Percentiles rank a stretch among this genome's conserved stretches.
Conservation (phyloP, 2,113 vertebrate species). For the Pituophis catenifer region DNA sequence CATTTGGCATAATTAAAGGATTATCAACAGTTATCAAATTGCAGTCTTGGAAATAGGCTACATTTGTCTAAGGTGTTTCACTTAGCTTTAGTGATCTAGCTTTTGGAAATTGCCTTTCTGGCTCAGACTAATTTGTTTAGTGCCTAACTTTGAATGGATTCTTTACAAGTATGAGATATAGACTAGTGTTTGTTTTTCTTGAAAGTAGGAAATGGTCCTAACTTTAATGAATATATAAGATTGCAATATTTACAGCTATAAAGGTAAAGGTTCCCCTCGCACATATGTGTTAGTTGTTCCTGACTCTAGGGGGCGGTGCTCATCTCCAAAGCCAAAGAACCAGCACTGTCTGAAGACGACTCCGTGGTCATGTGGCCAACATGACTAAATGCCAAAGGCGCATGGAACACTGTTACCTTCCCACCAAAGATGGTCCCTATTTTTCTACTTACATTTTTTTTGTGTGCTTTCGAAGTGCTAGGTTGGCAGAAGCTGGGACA, state of each 20-base stretch:
- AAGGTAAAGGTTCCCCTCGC: too few species aligned
- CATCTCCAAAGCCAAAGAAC: too few species aligned
- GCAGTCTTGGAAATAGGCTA: constrained; percentile 49
- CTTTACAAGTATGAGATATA: constrained; percentile 62
- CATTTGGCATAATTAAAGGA: constrained; percentile 59
- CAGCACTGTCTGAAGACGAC: too few species aligned
- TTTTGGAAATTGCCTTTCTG: constrained; percentile 63
- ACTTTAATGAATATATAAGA: constrained; percentile 69
- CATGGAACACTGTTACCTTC: too few species aligned
- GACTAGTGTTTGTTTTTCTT: constrained; percentile 62
- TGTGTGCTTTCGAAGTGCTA: too few species aligned
- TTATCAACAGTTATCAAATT: constrained; percentile 64
- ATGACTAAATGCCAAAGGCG: too few species aligned
- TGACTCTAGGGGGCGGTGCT: too few species aligned
- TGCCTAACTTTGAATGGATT: constrained; percentile 69
- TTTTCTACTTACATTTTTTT: too few species aligned
- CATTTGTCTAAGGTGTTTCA: constrained; percentile 57
- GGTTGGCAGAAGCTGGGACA: too few species aligned
- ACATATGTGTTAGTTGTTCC: too few species aligned
- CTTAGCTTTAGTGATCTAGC: constrained; percentile 54
- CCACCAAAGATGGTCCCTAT: too few species aligned
- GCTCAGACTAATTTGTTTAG: constrained; percentile 68
- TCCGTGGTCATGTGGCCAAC: too few species aligned
- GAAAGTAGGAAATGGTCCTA: constrained; percentile 66
- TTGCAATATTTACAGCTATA: constrained; percentile 67